A percentile compares a stretch with the other conserved stretches of the same genome.
phyloP scores from a whole-genome alignment of 2,797 vertebrate genomes.

The Gymnothorax reevesii region DNA sequence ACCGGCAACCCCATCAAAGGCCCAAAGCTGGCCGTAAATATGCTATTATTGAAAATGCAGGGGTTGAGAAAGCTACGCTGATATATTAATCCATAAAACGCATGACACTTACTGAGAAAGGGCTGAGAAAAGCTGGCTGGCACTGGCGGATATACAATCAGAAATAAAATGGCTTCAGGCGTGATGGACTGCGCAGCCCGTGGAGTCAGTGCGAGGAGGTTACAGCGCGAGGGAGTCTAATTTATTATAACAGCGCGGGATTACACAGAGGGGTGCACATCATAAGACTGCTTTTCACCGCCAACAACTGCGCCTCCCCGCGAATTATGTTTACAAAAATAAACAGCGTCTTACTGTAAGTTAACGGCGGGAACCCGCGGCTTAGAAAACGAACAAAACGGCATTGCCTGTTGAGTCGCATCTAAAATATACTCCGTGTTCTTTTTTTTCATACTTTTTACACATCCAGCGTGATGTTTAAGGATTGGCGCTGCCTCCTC shows the following conservation, averaged over 20 bases:
- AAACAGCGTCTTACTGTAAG: not conserved
- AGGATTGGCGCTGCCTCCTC: not conserved
- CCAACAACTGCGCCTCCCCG: constrained; percentile 32
- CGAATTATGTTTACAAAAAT: constrained; percentile 33
- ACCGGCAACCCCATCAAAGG: constrained; percentile 47
- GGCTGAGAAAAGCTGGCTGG: constrained; percentile 18
- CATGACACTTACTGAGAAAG: constrained; percentile 34
- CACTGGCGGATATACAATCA: constrained; percentile 52
- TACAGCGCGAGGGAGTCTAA: constrained; percentile 20
- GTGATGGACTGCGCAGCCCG: constrained; percentile 32
- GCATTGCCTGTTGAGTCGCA: not conserved
- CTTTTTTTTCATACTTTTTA: not conserved
- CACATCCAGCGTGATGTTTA: not conserved
- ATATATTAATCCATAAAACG: constrained; percentile 64
- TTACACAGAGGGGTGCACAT: constrained; percentile 12
- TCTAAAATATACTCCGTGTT: not conserved
- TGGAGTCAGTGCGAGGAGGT: constrained; percentile 23
- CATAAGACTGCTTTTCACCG: constrained; percentile 11
- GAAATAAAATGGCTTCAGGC: constrained; percentile 39
- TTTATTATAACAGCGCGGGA: constrained; percentile 28
- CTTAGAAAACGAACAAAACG: not conserved
- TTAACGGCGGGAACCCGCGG: no score
- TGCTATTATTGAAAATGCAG: constrained; percentile 56
- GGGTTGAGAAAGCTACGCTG: constrained; percentile 54
- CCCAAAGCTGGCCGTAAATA: constrained; percentile 60